These are phyloP conservation scores for Drosophila novamexicana DNA, from an alignment of 1,140 invertebrate species.

Conservation along the genomic window DNA sequence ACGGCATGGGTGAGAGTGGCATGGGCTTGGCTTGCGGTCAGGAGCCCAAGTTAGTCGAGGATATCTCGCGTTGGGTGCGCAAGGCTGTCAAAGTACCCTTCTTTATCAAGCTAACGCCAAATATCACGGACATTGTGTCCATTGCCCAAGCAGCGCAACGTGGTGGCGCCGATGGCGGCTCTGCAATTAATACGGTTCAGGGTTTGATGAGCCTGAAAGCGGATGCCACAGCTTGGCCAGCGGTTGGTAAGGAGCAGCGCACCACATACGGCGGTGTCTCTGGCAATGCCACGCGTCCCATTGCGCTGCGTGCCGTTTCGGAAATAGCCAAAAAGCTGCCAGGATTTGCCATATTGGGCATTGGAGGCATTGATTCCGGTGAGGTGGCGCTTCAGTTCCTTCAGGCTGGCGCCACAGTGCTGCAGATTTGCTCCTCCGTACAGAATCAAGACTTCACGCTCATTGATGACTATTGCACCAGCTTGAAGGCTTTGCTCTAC, in stretches of 20 bases:
- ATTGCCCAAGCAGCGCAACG: slow-evolving; percentile 97
- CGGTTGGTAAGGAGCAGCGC: slow-evolving; percentile 90
- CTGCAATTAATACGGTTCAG: slow-evolving; percentile 98
- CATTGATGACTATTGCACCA: slow-evolving; percentile 96
- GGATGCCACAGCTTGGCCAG: slow-evolving; percentile 95
- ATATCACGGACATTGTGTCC: slow-evolving; percentile 96
- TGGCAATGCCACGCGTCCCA: slow-evolving; percentile 97
- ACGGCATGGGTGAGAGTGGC: slow-evolving; percentile 98
- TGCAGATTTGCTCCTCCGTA: slow-evolving; percentile 98
- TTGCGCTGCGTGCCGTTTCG: slow-evolving; percentile 95
- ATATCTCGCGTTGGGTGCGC: slow-evolving; percentile 96
- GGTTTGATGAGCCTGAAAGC: slow-evolving; percentile 95
- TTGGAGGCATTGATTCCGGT: slow-evolving; percentile 98
- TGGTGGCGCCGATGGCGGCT: slow-evolving; percentile 96
- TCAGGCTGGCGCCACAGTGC: slow-evolving; percentile 93
- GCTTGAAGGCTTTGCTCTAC: slow-evolving; percentile 95
- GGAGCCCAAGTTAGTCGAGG: slow-evolving; percentile 93
- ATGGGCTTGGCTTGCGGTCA: slow-evolving; percentile 99
- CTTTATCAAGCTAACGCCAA: slow-evolving; percentile 99
- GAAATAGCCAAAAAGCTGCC: slow-evolving; percentile 93
- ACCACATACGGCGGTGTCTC: slow-evolving; percentile 99
- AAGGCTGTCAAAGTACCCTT: slow-evolving; percentile 96
- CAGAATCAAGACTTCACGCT: slow-evolving; percentile 99
- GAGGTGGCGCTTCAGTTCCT: slow-evolving; percentile 97
- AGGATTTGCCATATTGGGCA: slow-evolving; percentile 96